phyloP scores from a whole-genome alignment of 2,797 vertebrate species.

The Falco columbarius region DNA sequence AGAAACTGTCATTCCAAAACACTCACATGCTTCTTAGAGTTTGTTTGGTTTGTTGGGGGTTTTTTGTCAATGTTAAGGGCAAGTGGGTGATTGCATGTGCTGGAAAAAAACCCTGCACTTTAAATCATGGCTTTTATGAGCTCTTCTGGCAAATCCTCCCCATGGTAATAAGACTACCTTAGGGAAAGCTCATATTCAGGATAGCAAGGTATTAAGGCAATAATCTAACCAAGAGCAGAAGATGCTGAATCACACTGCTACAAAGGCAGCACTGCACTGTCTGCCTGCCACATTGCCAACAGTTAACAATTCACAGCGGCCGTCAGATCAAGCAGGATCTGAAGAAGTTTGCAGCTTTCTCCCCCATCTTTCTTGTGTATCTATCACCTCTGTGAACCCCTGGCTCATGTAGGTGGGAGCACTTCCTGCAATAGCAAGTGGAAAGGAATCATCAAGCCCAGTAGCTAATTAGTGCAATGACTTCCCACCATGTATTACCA shows the following conservation, averaged over 20 bases:
- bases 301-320: background rate
- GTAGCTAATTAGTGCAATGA: background rate
- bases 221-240: background rate
- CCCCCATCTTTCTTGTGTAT: background rate
- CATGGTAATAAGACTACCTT: background rate
- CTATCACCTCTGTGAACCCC: background rate
- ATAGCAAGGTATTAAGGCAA: background rate
- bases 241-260: background rate
- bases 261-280: background rate
- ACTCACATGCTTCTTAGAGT: background rate
- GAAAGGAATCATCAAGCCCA: conserved; percentile 23
- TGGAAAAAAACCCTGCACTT: background rate
- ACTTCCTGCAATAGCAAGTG: conserved; percentile 50
- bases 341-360: background rate
- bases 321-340: conserved; percentile 4
- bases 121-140: background rate
- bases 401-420: background rate
- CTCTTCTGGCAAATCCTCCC: background rate
- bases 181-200: background rate
- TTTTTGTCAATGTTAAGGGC: background rate
- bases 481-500: background rate
- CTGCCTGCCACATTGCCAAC: background rate
- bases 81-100: background rate
- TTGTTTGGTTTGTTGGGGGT: background rate
- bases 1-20: background rate